Conservation (phyloP, 2,888 invertebrate genomes). For the Hoplodrina ambigua region DNA sequence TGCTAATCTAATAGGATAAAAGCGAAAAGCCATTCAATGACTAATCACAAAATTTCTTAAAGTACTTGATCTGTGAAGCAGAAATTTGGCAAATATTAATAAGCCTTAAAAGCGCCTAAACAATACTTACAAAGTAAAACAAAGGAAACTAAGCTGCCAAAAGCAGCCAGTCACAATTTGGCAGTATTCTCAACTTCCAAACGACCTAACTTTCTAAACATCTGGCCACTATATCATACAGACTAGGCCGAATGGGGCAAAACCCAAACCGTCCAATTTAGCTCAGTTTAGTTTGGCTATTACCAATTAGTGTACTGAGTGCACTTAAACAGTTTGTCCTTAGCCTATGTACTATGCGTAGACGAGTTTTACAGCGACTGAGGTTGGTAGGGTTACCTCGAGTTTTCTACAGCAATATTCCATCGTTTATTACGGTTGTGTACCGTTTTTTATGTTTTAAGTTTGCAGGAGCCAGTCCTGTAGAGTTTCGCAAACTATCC, state of each 20-base stretch:
- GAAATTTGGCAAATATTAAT: too few species aligned
- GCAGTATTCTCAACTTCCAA: constrained; percentile 4
- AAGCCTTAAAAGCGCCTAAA: neutral
- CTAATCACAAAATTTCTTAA: too few species aligned
- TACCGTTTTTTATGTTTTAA: neutral
- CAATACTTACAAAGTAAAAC: neutral
- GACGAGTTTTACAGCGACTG: constrained; percentile 40
- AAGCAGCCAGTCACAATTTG: constrained; percentile 5
- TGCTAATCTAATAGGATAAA: too few species aligned
- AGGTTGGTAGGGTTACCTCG: constrained; percentile 44
- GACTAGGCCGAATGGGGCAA: constrained; percentile 31
- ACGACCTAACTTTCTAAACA: constrained; percentile 27
- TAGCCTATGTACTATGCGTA: constrained; percentile 59
- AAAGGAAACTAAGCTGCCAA: constrained; percentile 1
- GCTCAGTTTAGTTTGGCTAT: constrained; percentile 67
- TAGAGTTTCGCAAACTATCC: neutral
- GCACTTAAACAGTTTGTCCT: constrained; percentile 70
- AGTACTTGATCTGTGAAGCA: too few species aligned
- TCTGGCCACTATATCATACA: constrained; percentile 27
- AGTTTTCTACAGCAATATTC: neutral
- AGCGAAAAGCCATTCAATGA: too few species aligned
- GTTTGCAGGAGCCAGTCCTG: neutral
- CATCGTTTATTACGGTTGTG: neutral
- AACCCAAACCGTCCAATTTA: constrained; percentile 49
- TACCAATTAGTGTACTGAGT: constrained; percentile 69